Evolutionary conservation across 37 sponge, comb jelly and placozoan genomes (phyloP).

Genomic region (Theonella swinhoei): DNA sequence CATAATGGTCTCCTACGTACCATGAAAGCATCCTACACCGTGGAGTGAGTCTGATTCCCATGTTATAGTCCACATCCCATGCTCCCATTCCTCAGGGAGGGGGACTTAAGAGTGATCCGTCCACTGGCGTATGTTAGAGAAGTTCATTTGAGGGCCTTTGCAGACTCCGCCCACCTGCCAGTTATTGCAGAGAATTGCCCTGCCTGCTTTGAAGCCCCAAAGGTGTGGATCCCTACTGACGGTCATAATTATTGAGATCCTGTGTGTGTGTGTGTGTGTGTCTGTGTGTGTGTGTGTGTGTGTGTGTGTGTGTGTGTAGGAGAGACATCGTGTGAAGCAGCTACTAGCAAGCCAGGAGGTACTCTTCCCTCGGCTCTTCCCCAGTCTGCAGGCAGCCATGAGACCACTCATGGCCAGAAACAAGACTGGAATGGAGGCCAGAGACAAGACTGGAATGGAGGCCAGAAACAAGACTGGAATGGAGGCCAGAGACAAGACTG

Average conservation of each 20-base stretch:
- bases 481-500: too few species aligned
- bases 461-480: too few species aligned
- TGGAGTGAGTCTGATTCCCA: slow-evolving; percentile 47
- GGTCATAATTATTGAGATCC: neutral
- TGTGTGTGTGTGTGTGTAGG: too few species aligned
- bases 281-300: neutral
- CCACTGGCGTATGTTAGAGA: slow-evolving; percentile 92
- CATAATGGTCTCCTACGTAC: slow-evolving; percentile 95
- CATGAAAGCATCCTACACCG: slow-evolving; percentile 93
- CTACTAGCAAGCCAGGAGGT: slow-evolving; percentile 89
- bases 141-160: slow-evolving; percentile 81
- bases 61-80: neutral
- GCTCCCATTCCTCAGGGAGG: slow-evolving; percentile 56
- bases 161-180: slow-evolving; percentile 71
- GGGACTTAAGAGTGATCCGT: slow-evolving; percentile 90
- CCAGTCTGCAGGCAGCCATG: slow-evolving; percentile 79
- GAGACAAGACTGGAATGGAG: neutral
- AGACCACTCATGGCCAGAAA: slow-evolving; percentile 76
- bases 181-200: slow-evolving; percentile 96
- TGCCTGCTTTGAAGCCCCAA: slow-evolving; percentile 94
- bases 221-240: slow-evolving; percentile 42
- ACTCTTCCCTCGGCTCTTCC: slow-evolving; percentile 78
- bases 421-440: slow-evolving; percentile 30
- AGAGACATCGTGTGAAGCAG: slow-evolving; percentile 88
- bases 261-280: neutral